A percentile compares a stretch with the other conserved stretches of the same genome.
Conservation (phyloP, 2,797 vertebrate species). For the Luscinia megarhynchos region DNA sequence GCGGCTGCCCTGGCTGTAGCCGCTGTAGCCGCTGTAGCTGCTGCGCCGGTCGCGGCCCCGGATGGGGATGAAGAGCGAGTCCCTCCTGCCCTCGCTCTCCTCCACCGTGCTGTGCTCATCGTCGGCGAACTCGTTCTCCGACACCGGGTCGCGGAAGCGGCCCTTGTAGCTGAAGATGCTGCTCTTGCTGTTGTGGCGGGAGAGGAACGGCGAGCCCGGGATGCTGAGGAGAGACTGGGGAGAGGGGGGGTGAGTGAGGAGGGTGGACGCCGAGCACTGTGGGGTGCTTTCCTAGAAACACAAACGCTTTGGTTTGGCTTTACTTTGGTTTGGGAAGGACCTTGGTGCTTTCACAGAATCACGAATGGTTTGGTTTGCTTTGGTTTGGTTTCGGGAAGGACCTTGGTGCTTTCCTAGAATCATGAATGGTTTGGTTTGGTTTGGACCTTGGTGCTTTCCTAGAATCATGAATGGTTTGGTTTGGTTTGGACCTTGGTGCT, state of each 20-base stretch:
- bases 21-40: constrained; percentile 98
- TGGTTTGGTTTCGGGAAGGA: too few relatives aligned
- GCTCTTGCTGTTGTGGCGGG: constrained; percentile 97
- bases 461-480: too few relatives aligned
- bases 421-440: too few relatives aligned
- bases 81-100: constrained; percentile 94
- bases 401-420: too few relatives aligned
- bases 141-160: constrained; percentile 90
- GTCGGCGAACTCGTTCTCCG: constrained; percentile 97
- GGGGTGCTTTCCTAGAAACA: too few relatives aligned
- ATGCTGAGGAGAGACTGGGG: constrained; percentile 95
- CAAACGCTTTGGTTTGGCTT: too few relatives aligned
- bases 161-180: constrained; percentile 97
- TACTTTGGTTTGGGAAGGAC: too few relatives aligned
- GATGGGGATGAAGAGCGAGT: constrained; percentile 96
- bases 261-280: too few relatives aligned
- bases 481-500: too few relatives aligned
- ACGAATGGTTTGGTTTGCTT: too few relatives aligned
- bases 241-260: not conserved
- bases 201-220: constrained; percentile 96
- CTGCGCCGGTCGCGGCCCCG: constrained; percentile 88
- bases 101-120: constrained; percentile 99
- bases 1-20: constrained; percentile 93
- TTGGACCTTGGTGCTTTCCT: too few relatives aligned
- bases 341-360: too few relatives aligned